Percentiles rank a stretch among this genome's conserved stretches.
Conservation (phyloP, 2,797 vertebrate genomes). For the Picus viridis region DNA sequence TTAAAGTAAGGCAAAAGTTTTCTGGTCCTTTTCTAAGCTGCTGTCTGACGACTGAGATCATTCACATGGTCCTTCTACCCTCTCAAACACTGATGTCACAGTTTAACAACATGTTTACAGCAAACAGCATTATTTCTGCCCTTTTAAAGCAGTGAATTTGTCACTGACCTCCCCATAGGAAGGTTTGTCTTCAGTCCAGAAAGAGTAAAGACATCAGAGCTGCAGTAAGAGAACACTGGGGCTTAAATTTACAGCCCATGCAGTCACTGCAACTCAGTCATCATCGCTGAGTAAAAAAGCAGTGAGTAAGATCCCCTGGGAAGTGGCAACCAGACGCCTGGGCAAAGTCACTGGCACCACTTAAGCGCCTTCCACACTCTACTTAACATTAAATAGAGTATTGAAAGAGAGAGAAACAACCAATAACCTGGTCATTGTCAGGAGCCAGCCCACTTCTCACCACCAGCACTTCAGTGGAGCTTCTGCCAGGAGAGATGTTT, state of each 20-base stretch:
- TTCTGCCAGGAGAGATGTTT: background rate
- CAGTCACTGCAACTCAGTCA: background rate
- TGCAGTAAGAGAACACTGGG: background rate
- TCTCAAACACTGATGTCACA: background rate
- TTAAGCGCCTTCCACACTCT: background rate
- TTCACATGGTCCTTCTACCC: background rate
- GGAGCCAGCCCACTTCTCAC: background rate
- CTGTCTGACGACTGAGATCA: background rate
- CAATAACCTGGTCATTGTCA: background rate
- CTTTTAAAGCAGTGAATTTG: background rate
- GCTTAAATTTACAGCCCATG: background rate
- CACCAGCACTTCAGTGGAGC: rapidly evolving
- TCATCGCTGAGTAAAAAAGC: background rate
- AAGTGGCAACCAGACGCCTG: background rate
- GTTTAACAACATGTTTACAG: background rate
- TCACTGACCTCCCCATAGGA: background rate
- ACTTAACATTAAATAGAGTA: background rate
- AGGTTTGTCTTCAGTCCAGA: background rate
- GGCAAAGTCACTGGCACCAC: background rate
- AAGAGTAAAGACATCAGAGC: background rate
- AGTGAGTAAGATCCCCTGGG: background rate
- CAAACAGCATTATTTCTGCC: background rate
- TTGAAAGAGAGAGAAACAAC: background rate
- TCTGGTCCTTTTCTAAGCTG: slow-evolving; percentile 1
- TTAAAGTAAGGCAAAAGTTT: background rate